Conservation (phyloP, 2,113 vertebrate species). For the Seriola dumerili region DNA sequence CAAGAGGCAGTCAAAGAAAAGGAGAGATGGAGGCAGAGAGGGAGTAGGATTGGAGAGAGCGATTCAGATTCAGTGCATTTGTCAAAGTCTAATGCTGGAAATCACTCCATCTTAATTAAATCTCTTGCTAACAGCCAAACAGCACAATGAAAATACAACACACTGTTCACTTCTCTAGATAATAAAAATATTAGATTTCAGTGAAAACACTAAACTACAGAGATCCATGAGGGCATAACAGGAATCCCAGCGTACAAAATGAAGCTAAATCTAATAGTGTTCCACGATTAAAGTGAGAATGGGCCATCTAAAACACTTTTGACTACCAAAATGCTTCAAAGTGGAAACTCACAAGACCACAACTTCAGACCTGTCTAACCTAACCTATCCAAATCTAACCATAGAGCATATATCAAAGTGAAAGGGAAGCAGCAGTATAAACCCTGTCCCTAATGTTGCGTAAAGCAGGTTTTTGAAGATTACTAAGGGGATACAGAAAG, state of each 20-base stretch:
- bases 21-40: not conserved
- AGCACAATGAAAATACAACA: not conserved
- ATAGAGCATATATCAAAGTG: too few species aligned
- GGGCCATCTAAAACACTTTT: not conserved
- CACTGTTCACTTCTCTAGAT: too few species aligned
- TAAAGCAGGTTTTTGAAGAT: not conserved
- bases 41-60: not conserved
- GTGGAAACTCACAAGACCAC: not conserved
- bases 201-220: not conserved
- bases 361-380: not conserved
- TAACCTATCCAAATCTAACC: too few species aligned
- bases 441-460: not conserved
- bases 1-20: not conserved
- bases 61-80: not conserved
- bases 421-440: too few species aligned
- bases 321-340: not conserved
- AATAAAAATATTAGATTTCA: too few species aligned
- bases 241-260: not conserved
- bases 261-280: not conserved
- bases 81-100: not conserved
- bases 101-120: slow-evolving; percentile 5
- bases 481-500: not conserved
- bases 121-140: not conserved
- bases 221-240: not conserved
- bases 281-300: not conserved